Conservation (phyloP, 37 sponge, comb jelly and placozoan genomes). For the Halisarca cf. caerulea region DNA sequence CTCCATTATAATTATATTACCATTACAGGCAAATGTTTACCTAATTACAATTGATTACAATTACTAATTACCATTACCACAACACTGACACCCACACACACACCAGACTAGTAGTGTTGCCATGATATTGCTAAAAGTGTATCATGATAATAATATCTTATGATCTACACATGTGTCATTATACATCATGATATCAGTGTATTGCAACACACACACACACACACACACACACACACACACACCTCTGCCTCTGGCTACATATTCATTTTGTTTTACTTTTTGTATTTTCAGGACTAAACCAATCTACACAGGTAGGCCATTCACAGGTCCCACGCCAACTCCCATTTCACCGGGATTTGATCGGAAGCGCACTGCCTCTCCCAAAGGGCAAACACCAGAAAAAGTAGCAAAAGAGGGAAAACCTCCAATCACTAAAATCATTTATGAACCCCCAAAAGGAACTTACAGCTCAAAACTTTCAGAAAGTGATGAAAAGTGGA, state of each 20-base stretch:
- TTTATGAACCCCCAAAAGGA: constrained; percentile 59
- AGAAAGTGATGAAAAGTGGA: constrained; percentile 3
- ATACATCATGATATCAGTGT: too few species aligned
- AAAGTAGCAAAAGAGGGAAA: neutral
- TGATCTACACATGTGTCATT: too few species aligned
- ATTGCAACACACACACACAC: too few species aligned
- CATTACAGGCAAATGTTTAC: too few species aligned
- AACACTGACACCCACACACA: too few species aligned
- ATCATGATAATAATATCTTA: too few species aligned
- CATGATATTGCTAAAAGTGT: too few species aligned
- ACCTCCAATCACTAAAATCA: neutral
- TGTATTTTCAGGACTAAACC: neutral
- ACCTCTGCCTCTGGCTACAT: neutral
- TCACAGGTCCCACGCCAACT: neutral
- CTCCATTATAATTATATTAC: too few species aligned
- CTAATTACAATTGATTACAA: too few species aligned
- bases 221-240: too few species aligned
- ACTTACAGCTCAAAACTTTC: constrained; percentile 49
- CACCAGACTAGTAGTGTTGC: too few species aligned
- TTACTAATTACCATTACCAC: too few species aligned
- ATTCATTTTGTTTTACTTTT: neutral
- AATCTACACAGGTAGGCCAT: constrained; percentile 13
- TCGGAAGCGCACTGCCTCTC: constrained; percentile 49
- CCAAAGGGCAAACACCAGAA: neutral
- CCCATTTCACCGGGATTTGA: constrained; percentile 17